phyloP scores from a whole-genome alignment of 2,113 vertebrate species.

The Salvelinus alpinus region DNA sequence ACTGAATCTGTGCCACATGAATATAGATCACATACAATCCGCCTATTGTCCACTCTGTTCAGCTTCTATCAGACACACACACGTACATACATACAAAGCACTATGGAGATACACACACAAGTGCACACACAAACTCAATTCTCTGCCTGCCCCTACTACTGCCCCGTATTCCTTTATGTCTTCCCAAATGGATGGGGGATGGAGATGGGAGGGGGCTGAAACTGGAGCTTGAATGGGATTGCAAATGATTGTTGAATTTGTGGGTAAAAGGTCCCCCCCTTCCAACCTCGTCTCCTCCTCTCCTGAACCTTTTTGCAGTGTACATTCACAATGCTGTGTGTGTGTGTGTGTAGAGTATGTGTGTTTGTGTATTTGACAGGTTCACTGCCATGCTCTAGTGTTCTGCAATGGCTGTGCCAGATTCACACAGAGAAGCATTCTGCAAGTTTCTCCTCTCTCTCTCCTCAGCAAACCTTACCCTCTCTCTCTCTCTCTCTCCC shows the following conservation, averaged over 20 bases:
- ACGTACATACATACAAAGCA: neutral
- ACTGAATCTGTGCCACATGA: slow-evolving; percentile 59
- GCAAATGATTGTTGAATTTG: slow-evolving; percentile 69
- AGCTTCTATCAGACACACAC: slow-evolving; percentile 43
- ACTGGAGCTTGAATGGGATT: slow-evolving; percentile 62
- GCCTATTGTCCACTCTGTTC: slow-evolving; percentile 58
- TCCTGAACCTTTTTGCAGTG: neutral
- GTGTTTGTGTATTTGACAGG: neutral
- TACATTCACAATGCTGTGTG: slow-evolving; percentile 15
- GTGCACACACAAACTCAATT: slow-evolving; percentile 12
- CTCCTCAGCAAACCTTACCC: neutral
- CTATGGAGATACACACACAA: neutral
- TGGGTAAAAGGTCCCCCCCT: slow-evolving; percentile 34
- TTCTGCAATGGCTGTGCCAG: neutral
- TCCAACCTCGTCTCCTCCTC: slow-evolving; percentile 9
- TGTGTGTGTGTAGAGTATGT: neutral
- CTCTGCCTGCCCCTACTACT: slow-evolving; percentile 46
- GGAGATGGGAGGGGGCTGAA: slow-evolving; percentile 36
- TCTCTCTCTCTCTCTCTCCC: neutral
- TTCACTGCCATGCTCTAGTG: neutral
- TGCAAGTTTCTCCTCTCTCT: neutral
- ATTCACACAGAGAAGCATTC: slow-evolving; percentile 1
- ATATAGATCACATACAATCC: slow-evolving; percentile 69
- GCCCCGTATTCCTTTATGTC: slow-evolving; percentile 68
- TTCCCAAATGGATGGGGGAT: slow-evolving; percentile 40